These are phyloP conservation scores for Montipora efflorescens DNA, from an alignment of 64 coral and sea anemone species.

Conservation along the genomic window DNA sequence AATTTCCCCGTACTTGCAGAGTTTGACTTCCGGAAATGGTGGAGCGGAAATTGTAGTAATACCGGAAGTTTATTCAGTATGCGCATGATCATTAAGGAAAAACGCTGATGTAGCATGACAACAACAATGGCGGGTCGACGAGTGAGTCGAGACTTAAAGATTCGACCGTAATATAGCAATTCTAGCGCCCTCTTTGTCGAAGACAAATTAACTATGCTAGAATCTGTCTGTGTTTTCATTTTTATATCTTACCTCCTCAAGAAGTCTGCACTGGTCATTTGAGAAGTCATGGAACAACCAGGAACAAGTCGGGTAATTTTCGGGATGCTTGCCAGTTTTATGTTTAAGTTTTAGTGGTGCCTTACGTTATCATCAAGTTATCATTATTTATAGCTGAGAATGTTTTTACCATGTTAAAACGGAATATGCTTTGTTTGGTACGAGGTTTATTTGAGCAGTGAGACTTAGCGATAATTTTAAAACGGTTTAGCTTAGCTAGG, in stretches of 20 bases:
- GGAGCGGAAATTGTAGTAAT: neutral
- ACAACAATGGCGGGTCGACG: slow-evolving; percentile 6
- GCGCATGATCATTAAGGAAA: neutral
- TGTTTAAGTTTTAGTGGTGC: neutral
- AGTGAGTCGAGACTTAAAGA: neutral
- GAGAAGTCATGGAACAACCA: slow-evolving; percentile 28
- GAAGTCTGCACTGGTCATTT: neutral
- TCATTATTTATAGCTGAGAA: neutral
- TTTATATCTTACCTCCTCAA: neutral
- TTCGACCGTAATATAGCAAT: neutral
- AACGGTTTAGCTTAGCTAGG: too few relatives aligned
- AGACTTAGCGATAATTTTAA: neutral
- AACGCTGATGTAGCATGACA: slow-evolving; percentile 24
- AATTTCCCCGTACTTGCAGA: too few relatives aligned
- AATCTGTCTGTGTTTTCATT: neutral
- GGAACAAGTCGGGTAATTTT: neutral
- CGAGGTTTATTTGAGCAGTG: neutral
- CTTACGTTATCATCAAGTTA: neutral
- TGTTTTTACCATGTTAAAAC: neutral
- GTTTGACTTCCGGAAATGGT: neutral
- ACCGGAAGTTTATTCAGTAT: neutral
- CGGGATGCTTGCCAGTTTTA: neutral
- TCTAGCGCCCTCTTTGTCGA: neutral
- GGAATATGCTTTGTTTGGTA: neutral
- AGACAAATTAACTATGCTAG: neutral